Evolutionary conservation across 2,797 vertebrate genomes (phyloP).

Genomic region (Hemibagrus guttatus): DNA sequence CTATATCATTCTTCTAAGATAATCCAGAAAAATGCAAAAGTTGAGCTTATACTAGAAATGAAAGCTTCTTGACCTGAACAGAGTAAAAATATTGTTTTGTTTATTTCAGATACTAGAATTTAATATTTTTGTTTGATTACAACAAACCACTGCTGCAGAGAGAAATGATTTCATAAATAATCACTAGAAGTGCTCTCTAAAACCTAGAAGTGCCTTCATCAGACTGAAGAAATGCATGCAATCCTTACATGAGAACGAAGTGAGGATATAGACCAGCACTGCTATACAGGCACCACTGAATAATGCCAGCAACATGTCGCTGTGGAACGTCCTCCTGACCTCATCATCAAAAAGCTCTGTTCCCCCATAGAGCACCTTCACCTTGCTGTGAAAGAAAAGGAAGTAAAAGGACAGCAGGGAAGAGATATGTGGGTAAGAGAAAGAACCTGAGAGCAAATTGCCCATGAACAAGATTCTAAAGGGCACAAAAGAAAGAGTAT

Average conservation of each 20-base stretch:
- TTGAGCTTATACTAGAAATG: not conserved
- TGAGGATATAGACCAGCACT: constrained; percentile 89
- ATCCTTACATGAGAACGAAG: constrained; percentile 90
- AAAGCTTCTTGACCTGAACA: not conserved
- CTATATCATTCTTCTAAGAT: not conserved
- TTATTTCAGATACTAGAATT: too few species aligned
- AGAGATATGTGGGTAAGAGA: not conserved
- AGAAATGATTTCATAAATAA: not conserved
- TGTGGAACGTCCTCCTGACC: constrained; percentile 94
- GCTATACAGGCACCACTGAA: constrained; percentile 94
- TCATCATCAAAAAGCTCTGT: constrained; percentile 97
- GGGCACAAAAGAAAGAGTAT: not conserved
- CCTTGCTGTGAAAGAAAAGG: constrained; percentile 77
- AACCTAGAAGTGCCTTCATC: not conserved
- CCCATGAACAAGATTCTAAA: not conserved
- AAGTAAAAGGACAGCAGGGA: constrained; percentile 26
- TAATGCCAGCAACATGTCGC: constrained; percentile 93
- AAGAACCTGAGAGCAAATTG: not conserved
- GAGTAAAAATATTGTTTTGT: not conserved
- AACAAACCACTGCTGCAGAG: not conserved
- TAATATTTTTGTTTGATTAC: not conserved
- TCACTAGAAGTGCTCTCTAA: too few species aligned
- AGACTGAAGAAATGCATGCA: not conserved
- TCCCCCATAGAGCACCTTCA: constrained; percentile 94
- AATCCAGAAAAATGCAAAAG: not conserved